Evolutionary conservation across 2,113 vertebrate genomes (phyloP).

Genomic region (Indri indri): DNA sequence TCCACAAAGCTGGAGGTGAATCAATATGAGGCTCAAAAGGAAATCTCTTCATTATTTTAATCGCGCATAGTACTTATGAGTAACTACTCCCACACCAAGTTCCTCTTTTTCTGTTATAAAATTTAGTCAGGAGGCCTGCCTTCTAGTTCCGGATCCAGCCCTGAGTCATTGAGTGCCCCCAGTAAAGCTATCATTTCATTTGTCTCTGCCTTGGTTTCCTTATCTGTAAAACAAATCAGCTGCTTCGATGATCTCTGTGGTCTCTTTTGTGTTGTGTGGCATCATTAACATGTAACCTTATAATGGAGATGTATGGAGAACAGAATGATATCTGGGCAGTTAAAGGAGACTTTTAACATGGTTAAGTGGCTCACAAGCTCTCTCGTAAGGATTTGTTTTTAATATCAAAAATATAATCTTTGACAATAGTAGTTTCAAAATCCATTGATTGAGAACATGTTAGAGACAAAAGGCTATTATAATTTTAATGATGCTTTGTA

Average conservation of each 20-base stretch:
- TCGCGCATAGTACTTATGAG: background rate
- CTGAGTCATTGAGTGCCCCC: background rate
- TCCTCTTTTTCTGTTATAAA: background rate
- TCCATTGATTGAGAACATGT: background rate
- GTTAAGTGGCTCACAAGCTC: background rate
- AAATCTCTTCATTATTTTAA: constrained; percentile 50
- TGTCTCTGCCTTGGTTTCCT: background rate
- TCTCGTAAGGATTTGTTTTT: background rate
- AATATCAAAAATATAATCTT: background rate
- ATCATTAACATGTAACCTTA: background rate
- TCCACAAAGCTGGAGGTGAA: constrained; percentile 39
- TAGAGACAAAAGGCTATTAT: background rate
- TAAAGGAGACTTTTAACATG: background rate
- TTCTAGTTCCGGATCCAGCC: background rate
- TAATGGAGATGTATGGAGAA: background rate
- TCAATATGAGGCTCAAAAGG: constrained; percentile 23
- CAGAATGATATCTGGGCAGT: background rate
- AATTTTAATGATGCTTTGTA: background rate
- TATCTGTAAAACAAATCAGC: background rate
- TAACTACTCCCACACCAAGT: background rate
- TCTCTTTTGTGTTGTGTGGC: background rate
- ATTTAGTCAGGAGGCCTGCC: background rate
- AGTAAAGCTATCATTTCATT: background rate
- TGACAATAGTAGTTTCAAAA: background rate
- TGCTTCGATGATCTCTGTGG: background rate